phyloP scores from a whole-genome alignment of 2,888 invertebrate genomes.

The Erebia ligea region DNA sequence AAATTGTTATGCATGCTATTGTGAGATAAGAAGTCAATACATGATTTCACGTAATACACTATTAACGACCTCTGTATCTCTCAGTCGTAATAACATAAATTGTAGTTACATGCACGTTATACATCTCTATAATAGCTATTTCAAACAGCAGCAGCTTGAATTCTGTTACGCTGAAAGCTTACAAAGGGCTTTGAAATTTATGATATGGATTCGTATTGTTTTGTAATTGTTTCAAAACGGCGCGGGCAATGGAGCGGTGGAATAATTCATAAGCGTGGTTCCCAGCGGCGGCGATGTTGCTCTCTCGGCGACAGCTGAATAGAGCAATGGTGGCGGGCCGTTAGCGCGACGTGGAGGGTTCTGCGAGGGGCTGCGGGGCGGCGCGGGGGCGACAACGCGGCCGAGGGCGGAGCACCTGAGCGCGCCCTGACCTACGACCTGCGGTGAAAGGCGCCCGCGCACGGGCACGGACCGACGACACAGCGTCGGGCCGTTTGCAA shows the following conservation, averaged over 20 bases:
- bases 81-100: conserved; percentile 8
- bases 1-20: conserved; percentile 4
- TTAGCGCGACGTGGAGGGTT: conserved; percentile 54
- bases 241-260: conserved; percentile 58
- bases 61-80: conserved; percentile 7
- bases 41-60: conserved; percentile 9
- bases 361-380: conserved; percentile 47
- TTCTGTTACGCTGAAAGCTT: conserved; percentile 37
- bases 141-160: conserved; percentile 26
- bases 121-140: conserved; percentile 16
- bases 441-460: conserved; percentile 81
- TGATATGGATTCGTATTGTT: conserved; percentile 76
- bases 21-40: conserved; percentile 12
- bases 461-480: conserved; percentile 64
- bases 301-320: conserved; percentile 78
- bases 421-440: conserved; percentile 82
- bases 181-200: conserved; percentile 74
- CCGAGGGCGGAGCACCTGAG: conserved; percentile 81
- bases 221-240: conserved; percentile 78
- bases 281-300: conserved; percentile 70
- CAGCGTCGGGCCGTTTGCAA: conserved; percentile 64
- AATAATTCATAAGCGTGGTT: conserved; percentile 80
- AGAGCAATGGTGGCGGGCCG: conserved; percentile 75
- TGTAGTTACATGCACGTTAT: conserved; percentile 5
- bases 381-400: conserved; percentile 50